Conservation (phyloP, 2,888 invertebrate genomes). For the Phyto melanocephala region DNA sequence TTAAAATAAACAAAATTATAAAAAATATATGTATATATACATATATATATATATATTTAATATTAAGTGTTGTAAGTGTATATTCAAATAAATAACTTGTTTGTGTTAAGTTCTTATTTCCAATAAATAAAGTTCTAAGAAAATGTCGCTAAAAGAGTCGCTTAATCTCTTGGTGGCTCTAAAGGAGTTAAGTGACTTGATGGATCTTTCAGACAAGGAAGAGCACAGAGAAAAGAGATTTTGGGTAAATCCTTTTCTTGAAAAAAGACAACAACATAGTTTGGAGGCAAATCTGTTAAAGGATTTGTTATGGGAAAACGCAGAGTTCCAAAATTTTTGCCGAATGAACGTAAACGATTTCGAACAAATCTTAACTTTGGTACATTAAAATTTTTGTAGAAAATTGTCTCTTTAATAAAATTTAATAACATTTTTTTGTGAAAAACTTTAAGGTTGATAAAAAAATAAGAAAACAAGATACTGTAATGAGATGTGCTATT, state of each 20-base stretch:
- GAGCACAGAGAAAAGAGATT: background rate
- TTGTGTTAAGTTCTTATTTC: too few relatives aligned
- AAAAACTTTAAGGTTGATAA: too few relatives aligned
- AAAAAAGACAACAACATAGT: slow-evolving; percentile 1
- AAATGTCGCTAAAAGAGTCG: background rate
- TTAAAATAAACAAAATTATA: too few relatives aligned
- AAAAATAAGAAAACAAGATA: too few relatives aligned
- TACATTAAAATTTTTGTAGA: background rate
- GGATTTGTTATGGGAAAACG: slow-evolving; percentile 20
- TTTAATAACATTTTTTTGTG: too few relatives aligned
- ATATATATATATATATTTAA: too few relatives aligned
- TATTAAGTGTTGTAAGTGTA: too few relatives aligned
- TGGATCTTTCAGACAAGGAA: background rate
- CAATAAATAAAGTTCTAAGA: too few relatives aligned
- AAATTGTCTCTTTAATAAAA: background rate
- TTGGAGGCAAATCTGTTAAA: slow-evolving; percentile 25
- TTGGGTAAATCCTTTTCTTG: slow-evolving; percentile 17
- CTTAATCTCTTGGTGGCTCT: background rate
- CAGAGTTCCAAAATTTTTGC: background rate
- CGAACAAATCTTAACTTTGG: slow-evolving; percentile 16
- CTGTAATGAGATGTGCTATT: too few relatives aligned
- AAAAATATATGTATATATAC: too few relatives aligned
- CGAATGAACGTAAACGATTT: background rate
- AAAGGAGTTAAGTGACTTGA: background rate
- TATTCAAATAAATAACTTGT: too few relatives aligned